These are phyloP conservation scores for Pseudeuparius sepicola DNA, from an alignment of 2,888 invertebrate genomes.

Conservation along the genomic window DNA sequence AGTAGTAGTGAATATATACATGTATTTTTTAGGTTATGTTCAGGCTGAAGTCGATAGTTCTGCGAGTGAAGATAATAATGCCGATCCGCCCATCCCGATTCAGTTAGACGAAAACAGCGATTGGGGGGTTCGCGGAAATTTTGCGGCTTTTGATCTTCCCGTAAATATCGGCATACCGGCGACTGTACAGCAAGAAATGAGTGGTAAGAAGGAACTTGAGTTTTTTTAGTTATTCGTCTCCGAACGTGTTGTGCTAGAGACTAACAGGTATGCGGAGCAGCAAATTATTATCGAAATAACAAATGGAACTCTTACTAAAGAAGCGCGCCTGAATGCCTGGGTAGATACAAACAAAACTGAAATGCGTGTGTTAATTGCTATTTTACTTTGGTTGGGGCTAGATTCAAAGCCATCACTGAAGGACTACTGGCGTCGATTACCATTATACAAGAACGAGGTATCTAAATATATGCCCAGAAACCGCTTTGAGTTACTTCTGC, in stretches of 20 bases:
- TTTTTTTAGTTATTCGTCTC: conserved; percentile 4
- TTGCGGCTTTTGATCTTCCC: conserved; percentile 6
- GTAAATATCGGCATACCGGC: conserved; percentile 4
- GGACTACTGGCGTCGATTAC: conserved; percentile 8
- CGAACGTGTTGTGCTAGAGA: conserved; percentile 3
- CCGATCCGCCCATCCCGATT: no score
- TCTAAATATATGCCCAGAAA: conserved; percentile 9
- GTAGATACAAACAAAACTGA: conserved; percentile 5
- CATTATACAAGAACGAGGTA: conserved; percentile 8
- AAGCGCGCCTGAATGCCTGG: background rate
- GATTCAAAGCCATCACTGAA: conserved; percentile 9
- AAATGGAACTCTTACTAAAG: conserved; percentile 4
- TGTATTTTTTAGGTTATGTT: no score
- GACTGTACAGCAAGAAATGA: conserved; percentile 1
- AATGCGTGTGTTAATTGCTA: conserved; percentile 12
- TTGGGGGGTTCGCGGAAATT: conserved; percentile 9
- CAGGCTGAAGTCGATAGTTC: no score
- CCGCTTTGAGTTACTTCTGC: conserved; percentile 10
- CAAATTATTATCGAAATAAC: no score
- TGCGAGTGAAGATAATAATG: conserved; percentile 5
- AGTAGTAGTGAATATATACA: no score
- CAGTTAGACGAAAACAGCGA: background rate
- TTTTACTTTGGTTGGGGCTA: conserved; percentile 17
- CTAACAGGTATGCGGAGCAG: conserved; percentile 4
- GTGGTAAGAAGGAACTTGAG: conserved; percentile 5